phyloP scores from a whole-genome alignment of 2,888 invertebrate genomes.

The Diarsia brunnea region DNA sequence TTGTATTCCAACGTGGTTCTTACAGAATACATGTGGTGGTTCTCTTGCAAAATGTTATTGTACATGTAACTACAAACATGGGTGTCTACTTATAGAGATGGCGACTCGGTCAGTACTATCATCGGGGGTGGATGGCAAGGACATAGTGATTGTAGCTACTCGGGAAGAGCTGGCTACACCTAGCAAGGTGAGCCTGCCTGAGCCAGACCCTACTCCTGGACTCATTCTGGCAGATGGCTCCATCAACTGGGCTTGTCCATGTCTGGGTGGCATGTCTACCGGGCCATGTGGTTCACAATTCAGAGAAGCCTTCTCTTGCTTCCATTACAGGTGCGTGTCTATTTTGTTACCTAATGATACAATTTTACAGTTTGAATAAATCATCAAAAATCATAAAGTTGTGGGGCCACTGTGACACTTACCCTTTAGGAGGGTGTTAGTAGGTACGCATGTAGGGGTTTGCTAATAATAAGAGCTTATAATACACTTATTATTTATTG shows the following conservation, averaged over 20 bases:
- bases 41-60: neutral
- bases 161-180: conserved; percentile 95
- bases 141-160: conserved; percentile 95
- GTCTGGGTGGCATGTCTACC: conserved; percentile 99
- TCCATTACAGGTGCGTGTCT: conserved; percentile 93
- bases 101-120: conserved; percentile 56
- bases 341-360: conserved; percentile 12
- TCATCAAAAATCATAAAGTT: too few relatives aligned
- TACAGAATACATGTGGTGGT: too few relatives aligned
- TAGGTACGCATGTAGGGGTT: too few relatives aligned
- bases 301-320: conserved; percentile 98
- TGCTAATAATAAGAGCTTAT: too few relatives aligned
- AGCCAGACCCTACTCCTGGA: conserved; percentile 94
- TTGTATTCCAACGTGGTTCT: neutral
- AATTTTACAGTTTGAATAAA: too few relatives aligned
- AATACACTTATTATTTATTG: too few relatives aligned
- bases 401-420: too few relatives aligned
- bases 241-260: conserved; percentile 99
- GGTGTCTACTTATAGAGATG: conserved; percentile 40
- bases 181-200: conserved; percentile 93
- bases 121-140: conserved; percentile 90
- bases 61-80: neutral
- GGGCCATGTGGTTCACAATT: conserved; percentile 98
- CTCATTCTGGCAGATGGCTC: conserved; percentile 96
- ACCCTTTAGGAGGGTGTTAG: too few relatives aligned